Percentiles rank a stretch among this genome's conserved stretches.
Conservation (phyloP, 2,113 vertebrate species). For the Nothoprocta perdicaria region DNA sequence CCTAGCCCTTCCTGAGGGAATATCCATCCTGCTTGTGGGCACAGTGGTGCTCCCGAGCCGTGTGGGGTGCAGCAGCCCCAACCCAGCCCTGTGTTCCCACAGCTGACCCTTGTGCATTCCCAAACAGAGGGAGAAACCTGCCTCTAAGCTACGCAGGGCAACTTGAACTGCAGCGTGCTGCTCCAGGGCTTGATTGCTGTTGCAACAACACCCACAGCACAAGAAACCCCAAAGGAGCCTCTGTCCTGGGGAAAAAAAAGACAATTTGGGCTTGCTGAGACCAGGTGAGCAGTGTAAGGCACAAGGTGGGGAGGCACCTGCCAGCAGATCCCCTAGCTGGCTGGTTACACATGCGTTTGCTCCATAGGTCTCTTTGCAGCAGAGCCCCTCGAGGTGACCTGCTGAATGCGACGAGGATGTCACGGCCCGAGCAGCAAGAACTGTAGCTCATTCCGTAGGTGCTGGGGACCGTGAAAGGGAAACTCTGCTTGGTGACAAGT, state of each 20-base stretch:
- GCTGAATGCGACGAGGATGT: neutral
- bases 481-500: neutral
- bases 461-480: rapidly evolving
- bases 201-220: neutral
- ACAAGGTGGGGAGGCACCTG: neutral
- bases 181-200: neutral
- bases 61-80: neutral
- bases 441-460: neutral
- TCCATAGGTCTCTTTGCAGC: too few species aligned
- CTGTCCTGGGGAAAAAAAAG: neutral
- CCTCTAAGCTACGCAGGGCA: neutral
- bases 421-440: rapidly evolving
- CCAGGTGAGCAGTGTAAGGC: neutral
- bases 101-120: neutral
- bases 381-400: neutral
- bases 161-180: neutral
- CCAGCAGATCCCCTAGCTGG: neutral
- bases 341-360: neutral
- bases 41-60: too few species aligned
- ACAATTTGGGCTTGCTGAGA: rapidly evolving
- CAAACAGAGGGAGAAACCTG: neutral
- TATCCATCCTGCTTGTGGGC: too few species aligned
- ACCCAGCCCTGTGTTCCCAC: neutral
- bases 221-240: neutral
- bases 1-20: neutral